These are phyloP conservation scores for Daboia siamensis DNA, from an alignment of 2,113 vertebrate genomes.

Conservation along the genomic window DNA sequence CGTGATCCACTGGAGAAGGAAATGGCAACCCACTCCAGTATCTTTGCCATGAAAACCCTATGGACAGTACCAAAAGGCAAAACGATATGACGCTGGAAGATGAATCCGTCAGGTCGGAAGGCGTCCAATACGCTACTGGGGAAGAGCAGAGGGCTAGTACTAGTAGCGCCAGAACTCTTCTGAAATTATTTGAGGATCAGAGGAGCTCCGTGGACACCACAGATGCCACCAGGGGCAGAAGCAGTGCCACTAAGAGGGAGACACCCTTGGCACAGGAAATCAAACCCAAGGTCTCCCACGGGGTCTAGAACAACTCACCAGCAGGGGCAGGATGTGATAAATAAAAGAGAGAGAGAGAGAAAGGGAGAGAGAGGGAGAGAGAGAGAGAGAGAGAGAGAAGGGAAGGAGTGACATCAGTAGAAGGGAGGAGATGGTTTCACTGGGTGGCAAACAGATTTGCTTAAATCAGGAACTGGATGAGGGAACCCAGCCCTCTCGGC, in stretches of 20 bases:
- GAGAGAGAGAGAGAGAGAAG: not conserved
- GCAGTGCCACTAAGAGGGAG: not conserved
- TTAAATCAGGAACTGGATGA: not conserved
- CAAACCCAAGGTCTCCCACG: not conserved
- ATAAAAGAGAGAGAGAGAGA: not conserved
- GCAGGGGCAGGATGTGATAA: not conserved
- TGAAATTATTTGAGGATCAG: fast-evolving
- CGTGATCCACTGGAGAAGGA: too few relatives aligned
- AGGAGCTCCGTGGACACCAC: fast-evolving
- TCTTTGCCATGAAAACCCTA: too few relatives aligned
- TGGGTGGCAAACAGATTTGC: not conserved
- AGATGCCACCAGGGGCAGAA: not conserved
- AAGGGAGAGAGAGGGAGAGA: not conserved
- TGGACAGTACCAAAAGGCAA: too few relatives aligned
- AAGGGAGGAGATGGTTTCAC: not conserved
- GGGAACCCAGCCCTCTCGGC: not conserved
- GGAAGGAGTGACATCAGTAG: not conserved
- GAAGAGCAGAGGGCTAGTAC: too few relatives aligned
- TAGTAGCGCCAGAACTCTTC: too few relatives aligned
- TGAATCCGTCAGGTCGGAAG: too few relatives aligned
- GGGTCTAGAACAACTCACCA: not conserved
- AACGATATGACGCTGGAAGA: too few relatives aligned
- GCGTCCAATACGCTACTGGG: too few relatives aligned
- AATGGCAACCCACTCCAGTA: too few relatives aligned
- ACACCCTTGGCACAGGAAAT: not conserved